These are phyloP conservation scores for Tortricodes alternella DNA, from an alignment of 2,888 invertebrate genomes.

Conservation along the genomic window DNA sequence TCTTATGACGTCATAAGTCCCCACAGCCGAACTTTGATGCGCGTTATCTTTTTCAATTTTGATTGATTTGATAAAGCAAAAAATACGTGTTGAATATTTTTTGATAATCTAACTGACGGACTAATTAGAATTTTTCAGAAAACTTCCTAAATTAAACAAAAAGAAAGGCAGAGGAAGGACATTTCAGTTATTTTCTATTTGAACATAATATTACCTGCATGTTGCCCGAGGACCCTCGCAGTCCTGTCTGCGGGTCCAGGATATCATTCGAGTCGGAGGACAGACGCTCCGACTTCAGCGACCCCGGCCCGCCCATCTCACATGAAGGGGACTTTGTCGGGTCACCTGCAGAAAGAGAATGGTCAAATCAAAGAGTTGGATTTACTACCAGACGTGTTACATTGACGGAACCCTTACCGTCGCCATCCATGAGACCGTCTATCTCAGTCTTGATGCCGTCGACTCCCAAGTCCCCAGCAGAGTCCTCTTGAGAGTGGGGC, in stretches of 20 bases:
- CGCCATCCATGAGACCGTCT: constrained; percentile 70
- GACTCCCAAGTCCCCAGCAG: constrained; percentile 66
- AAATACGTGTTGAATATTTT: too few relatives aligned
- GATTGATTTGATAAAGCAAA: too few relatives aligned
- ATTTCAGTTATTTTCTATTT: too few relatives aligned
- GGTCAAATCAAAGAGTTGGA: background rate
- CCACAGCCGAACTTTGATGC: too few relatives aligned
- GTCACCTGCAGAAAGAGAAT: constrained; percentile 63
- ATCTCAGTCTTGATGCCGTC: constrained; percentile 81
- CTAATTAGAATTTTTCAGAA: too few relatives aligned
- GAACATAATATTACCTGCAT: constrained; percentile 76
- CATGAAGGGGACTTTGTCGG: constrained; percentile 79
- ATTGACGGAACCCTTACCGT: background rate
- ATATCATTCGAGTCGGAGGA: constrained; percentile 80
- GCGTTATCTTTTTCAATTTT: too few relatives aligned
- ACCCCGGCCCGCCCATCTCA: constrained; percentile 77
- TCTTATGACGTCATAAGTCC: too few relatives aligned
- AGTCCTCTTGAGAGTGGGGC: constrained; percentile 73
- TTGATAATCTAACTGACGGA: too few relatives aligned
- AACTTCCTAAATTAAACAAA: too few relatives aligned
- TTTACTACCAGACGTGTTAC: background rate
- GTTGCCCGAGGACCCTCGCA: constrained; percentile 67
- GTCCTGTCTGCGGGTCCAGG: constrained; percentile 77
- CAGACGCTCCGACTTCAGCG: constrained; percentile 75
- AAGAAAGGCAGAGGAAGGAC: too few relatives aligned